Evolutionary conservation across 1,140 invertebrate genomes (phyloP).

Genomic region (Adoxophyes honmai): DNA sequence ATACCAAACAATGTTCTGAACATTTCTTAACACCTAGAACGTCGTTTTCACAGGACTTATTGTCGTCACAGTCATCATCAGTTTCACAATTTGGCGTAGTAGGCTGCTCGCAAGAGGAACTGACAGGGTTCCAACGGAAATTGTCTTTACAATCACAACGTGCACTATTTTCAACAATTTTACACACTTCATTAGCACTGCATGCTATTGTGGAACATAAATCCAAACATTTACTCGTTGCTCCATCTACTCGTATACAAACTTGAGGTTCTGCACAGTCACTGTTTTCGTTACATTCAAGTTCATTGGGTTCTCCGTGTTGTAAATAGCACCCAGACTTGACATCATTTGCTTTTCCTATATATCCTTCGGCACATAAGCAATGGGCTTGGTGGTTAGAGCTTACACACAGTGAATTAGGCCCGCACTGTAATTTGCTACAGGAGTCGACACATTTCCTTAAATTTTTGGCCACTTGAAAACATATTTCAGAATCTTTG

Average conservation of each 20-base stretch:
- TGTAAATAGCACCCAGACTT: conserved; percentile 85
- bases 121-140: conserved; percentile 89
- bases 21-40: conserved; percentile 92
- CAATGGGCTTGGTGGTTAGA: conserved; percentile 90
- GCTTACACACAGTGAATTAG: conserved; percentile 91
- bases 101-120: conserved; percentile 89
- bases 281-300: conserved; percentile 81
- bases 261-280: conserved; percentile 85
- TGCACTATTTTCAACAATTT: conserved; percentile 81
- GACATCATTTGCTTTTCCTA: conserved; percentile 88
- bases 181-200: conserved; percentile 88
- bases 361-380: conserved; percentile 88
- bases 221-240: conserved; percentile 83
- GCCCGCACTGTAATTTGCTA: conserved; percentile 91
- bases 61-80: conserved; percentile 84
- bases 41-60: conserved; percentile 86
- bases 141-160: conserved; percentile 86
- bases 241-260: conserved; percentile 78
- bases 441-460: conserved; percentile 92
- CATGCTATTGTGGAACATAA: conserved; percentile 88
- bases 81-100: conserved; percentile 87
- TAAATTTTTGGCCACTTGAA: conserved; percentile 85
- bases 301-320: conserved; percentile 74
- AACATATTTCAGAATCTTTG: conserved; percentile 89
- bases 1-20: conserved; percentile 84